Percentiles rank a stretch among this genome's conserved stretches.
Conservation (phyloP, 2,888 invertebrate species). For the Lamellibrachia columna region DNA sequence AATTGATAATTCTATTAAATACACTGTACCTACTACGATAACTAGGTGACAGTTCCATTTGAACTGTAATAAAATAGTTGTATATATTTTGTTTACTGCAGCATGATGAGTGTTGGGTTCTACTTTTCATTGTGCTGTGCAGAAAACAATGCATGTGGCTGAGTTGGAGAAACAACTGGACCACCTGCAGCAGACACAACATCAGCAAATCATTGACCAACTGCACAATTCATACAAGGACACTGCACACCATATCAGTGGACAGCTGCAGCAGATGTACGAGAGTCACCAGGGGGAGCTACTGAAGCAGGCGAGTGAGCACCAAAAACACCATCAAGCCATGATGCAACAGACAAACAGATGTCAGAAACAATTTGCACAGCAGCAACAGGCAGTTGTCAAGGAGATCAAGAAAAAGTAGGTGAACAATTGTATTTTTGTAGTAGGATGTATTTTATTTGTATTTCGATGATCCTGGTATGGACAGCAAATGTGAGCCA, state of each 20-base stretch:
- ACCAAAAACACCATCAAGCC: background rate
- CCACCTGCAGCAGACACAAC: background rate
- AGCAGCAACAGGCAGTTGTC: background rate
- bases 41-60: background rate
- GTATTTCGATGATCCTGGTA: background rate
- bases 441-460: background rate
- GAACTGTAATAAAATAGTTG: background rate
- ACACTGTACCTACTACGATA: background rate
- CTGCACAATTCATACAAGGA: background rate
- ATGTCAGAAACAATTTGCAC: background rate
- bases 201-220: background rate
- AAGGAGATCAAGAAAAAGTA: background rate
- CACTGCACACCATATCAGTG: background rate
- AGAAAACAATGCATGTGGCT: background rate
- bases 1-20: background rate
- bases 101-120: background rate
- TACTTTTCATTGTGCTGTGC: background rate
- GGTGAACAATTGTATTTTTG: background rate
- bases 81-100: background rate
- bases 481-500: too few species aligned
- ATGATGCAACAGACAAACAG: background rate
- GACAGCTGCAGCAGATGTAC: background rate
- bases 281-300: background rate
- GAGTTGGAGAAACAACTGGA: constrained; percentile 3
- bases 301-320: constrained; percentile 6